Base-by-base conservation (phyloP, 2,797 vertebrate genomes). In the Emydoidea blandingii region DNA sequence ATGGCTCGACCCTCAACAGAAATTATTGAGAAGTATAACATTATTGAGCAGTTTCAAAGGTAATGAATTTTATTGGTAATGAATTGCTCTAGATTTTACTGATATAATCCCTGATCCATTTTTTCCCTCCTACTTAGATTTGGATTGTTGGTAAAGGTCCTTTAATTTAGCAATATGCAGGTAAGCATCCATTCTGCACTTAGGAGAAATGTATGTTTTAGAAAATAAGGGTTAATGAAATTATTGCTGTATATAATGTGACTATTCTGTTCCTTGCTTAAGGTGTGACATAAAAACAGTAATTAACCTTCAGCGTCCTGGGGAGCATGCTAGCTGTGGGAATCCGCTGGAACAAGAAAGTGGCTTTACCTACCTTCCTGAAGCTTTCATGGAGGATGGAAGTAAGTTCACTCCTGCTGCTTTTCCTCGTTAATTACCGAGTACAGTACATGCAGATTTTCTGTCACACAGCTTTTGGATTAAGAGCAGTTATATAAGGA, bases 1-100 rank as follows among this genome's bases (percentile, higher is more conserved):
- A 99, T 99, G 99, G 99, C 99, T 94, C 99, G 99, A 96, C 99
- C 99, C 68, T 99, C 99, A 53, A 99, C 99, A 72, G 99, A 99
- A 98, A 98, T 99, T 83, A 99, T 99, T 83, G 98, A 99, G 85
- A 99, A 99, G 97, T 99, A 99, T 98, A 98, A 98, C 94, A 97
- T 99, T 89, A 99, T 99, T 76, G 98, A 99, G 87, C 99, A 99
- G 91, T 99, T 99, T 96, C 98, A 98, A 95, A 98, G 98, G 99
- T 99, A 98, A 95, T 85, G 3, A 34, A 16, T 31, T 52, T 4
- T 7, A 21, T 29, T 21, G 2, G 12, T 90, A 41, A 47, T 52
- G 83, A 76, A 54, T 89, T 93, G 50, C 27, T 93, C 6, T 72
- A 79, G 25, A 37, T 41, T 19, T 87, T 49, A 34, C 16, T 59